Conservation (phyloP, 1,140 invertebrate genomes). For the Semibalanus balanoides region DNA sequence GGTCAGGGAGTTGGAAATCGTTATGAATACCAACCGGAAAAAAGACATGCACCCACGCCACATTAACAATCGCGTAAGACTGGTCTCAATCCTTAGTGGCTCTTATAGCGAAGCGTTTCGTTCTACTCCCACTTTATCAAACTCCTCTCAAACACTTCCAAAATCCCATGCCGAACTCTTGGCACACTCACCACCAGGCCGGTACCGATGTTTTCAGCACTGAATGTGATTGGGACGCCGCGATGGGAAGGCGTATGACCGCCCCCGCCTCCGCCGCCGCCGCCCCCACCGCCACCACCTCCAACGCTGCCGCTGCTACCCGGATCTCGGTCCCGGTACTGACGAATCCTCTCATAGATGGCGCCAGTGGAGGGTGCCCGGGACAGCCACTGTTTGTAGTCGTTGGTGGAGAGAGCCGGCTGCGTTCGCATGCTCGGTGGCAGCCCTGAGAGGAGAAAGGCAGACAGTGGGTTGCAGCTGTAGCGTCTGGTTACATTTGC, state of each 20-base stretch:
- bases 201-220: slow-evolving; percentile 61
- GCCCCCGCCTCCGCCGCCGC: neutral
- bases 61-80: too few species aligned
- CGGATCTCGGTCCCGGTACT: slow-evolving; percentile 38
- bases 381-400: slow-evolving; percentile 75
- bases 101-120: too few species aligned
- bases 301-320: too few species aligned
- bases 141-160: too few species aligned
- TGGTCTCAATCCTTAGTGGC: too few species aligned
- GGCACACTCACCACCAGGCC: neutral
- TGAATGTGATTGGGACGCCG: slow-evolving; percentile 61
- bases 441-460: slow-evolving; percentile 28
- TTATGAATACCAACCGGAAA: too few species aligned
- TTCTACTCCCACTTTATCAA: too few species aligned
- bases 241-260: slow-evolving; percentile 35
- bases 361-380: slow-evolving; percentile 80
- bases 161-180: too few species aligned
- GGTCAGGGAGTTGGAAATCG: too few species aligned
- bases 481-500: too few species aligned
- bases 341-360: slow-evolving; percentile 73
- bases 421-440: slow-evolving; percentile 35
- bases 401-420: slow-evolving; percentile 73
- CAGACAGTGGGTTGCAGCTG: too few species aligned
- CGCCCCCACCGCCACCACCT: neutral
- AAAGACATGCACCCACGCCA: too few species aligned